Base-by-base conservation (phyloP, 2,113 vertebrate species). In the Dipodomys spectabilis region DNA sequence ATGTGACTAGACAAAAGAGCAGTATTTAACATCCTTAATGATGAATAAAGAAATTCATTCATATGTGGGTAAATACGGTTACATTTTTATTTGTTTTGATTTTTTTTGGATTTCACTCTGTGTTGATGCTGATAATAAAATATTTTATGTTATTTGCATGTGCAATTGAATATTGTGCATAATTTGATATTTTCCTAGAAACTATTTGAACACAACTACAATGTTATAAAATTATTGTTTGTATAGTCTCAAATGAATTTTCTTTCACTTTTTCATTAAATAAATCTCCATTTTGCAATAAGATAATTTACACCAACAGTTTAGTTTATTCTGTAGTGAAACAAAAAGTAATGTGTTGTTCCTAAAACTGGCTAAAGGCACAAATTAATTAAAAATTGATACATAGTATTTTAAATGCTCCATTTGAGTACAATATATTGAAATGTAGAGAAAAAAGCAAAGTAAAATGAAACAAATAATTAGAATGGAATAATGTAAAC, bases 1-100 rank as follows among this genome's bases (percentile, higher is more conserved):
- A 94, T 97, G 97, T 97, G 97, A 97, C 96, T 97, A 98, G 97
- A 97, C 98, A 98, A 96, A 94, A 97, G 96, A 98, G 98, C 97
- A 96, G 98, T 98, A 95, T 44, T 84, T 45, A n/a, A 87, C 93
- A 98, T 98, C 95, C 96, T 97, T 98, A 97, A 98, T 97, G 97
- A 97, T 95, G 93, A 98, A 96, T 91, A 97, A 97, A 96, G 72
- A 95, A 97, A 97, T 94, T 88, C 65, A 97, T 97, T 97, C 74
- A 94, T 25, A 39, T 39, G 5, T 39, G 5, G 39, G 39, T 39
- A 39, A 39, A 39, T 39, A 5, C 5, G 39, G 39, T 39, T 39
- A 39, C 39, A 39, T 39, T 39, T 39, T 39, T 39, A 39, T 39
- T 39, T 39, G 35, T 39, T 39, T 39, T 39, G 39, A 39, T 39